Evolutionary conservation across 2,113 vertebrate genomes (phyloP).

Genomic region (Addax nasomaculatus): DNA sequence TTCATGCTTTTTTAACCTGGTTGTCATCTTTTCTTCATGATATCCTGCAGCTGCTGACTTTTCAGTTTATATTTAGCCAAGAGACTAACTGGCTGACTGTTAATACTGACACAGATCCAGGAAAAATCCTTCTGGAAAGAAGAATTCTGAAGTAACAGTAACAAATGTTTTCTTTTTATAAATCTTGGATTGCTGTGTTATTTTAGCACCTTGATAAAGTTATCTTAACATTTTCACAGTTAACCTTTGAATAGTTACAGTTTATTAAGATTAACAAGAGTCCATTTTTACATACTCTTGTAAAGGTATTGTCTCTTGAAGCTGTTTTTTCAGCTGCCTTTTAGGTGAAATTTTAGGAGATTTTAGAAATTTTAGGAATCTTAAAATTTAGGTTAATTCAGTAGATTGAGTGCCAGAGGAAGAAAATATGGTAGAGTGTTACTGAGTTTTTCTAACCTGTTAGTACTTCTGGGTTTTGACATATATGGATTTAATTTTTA

Average conservation of each 20-base stretch:
- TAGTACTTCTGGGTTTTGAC: not conserved
- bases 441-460: not conserved
- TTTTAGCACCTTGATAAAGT: constrained; percentile 8
- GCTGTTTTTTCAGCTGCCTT: not conserved
- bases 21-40: constrained; percentile 3
- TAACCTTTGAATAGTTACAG: not conserved
- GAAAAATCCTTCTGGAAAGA: constrained; percentile 8
- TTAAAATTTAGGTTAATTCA: not conserved
- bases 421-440: not conserved
- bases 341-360: not conserved
- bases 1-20: not conserved
- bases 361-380: not conserved
- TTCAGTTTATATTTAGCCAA: constrained; percentile 52
- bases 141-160: constrained; percentile 33
- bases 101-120: not conserved
- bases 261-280: not conserved
- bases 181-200: not conserved
- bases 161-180: constrained; percentile 13
- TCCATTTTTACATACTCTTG: not conserved
- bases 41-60: constrained; percentile 64
- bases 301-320: not conserved
- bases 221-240: not conserved
- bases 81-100: constrained; percentile 39
- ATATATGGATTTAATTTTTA: not conserved
- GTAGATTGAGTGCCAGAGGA: not conserved